Conservation (phyloP, 2,113 vertebrate genomes). For the Cranoglanis bouderius region DNA sequence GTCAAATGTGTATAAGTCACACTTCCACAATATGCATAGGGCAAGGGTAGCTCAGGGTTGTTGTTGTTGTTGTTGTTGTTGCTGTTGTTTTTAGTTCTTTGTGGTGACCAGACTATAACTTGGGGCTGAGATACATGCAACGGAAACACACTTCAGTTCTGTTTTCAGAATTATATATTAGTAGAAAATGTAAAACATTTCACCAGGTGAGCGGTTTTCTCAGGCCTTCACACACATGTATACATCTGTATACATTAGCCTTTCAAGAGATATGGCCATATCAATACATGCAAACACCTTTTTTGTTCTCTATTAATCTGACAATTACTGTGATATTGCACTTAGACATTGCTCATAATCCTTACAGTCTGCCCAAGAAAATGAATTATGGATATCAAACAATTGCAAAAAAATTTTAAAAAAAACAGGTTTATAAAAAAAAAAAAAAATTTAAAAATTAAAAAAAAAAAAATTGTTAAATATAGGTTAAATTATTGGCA, state of each 20-base stretch:
- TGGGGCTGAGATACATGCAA: background rate
- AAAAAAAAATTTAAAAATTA: too few relatives aligned
- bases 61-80: background rate
- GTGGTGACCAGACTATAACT: background rate
- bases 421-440: too few relatives aligned
- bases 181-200: background rate
- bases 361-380: background rate
- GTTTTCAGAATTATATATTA: background rate
- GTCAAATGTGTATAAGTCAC: background rate
- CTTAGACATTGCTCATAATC: conserved; percentile 20
- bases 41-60: background rate
- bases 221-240: background rate
- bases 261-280: background rate
- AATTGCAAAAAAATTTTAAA: too few relatives aligned
- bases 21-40: background rate
- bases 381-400: too few relatives aligned
- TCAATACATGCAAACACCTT: too few relatives aligned
- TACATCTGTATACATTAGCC: background rate
- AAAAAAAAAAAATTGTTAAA: too few relatives aligned
- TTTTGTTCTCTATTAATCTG: background rate
- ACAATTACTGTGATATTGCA: conserved; percentile 10
- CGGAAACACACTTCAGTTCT: background rate
- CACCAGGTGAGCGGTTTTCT: background rate
- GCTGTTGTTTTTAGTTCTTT: background rate
- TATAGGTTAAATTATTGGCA: too few relatives aligned